Evolutionary conservation across 2,113 vertebrate genomes (phyloP), one percentile per base, ranked within the genome.

Genomic region (Rhizomys pruinosus): DNA sequence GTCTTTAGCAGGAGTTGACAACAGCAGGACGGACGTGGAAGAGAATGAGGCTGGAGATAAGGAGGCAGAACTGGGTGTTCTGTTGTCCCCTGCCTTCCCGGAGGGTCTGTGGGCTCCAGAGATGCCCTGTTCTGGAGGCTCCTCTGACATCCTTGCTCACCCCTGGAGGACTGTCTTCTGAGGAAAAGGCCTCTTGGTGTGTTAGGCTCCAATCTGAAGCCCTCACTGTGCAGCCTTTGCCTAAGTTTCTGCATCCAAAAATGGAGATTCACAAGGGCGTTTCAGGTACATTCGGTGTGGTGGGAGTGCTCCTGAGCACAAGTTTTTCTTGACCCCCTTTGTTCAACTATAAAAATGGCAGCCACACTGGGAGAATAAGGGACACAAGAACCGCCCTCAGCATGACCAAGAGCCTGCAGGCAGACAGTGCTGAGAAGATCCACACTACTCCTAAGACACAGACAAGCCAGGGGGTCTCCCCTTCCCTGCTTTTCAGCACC

Each of bases 11-110:
- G 39, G 8, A 47, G 39, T 39, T 42, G 80, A 19, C 80, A 22
- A n/a, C 32, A 8, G 32, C 47, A n/a, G 29, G 47, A 29, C 16
- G 57, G 39, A 3, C 0, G 10, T 0, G 3, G 16, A 8, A 19
- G 32, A 42, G 19, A 29, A 27, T n/a, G 27, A 15, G 29, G 23
- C 5, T 12, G 32, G n/a, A 17, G 19, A 55, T 5, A 15, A 29
- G 37, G 4, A 20, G 16, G 34, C 44, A 9, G 77, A 69, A 25
- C 37, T 25, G 16, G 2, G n/a, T 4, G 29, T 63, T 42, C 22
- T 57, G 2, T 59, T 19, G 63, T 16, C 47, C 47, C n/a, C 8
- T 37, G 17, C 32, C 10, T 10, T 25, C 2, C 37, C 52, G 1
- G 9, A 17, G 44, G 44, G 44, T 22, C 17, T 23, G 16, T 7